Evolutionary conservation across 2,888 invertebrate genomes (phyloP).

Genomic region (Cremastinae sp.): DNA sequence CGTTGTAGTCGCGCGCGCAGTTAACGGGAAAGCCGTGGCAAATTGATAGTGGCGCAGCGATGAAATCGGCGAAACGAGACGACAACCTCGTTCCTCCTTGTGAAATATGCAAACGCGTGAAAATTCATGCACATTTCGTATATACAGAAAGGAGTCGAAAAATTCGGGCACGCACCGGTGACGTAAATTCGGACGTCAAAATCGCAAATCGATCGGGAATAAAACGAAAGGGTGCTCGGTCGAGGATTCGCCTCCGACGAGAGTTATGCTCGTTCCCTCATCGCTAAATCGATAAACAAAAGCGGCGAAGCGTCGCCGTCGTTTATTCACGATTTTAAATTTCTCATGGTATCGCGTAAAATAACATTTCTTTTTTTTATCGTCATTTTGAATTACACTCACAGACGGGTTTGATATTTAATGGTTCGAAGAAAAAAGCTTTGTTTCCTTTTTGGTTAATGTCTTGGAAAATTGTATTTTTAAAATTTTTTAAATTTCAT

Average conservation of each 20-base stretch:
- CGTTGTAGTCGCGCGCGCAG: conserved; percentile 1
- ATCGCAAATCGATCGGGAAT: background rate
- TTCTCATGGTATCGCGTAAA: no score
- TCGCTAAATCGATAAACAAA: background rate
- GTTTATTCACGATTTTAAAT: conserved; percentile 24
- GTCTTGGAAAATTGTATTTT: no score
- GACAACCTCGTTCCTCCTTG: conserved; percentile 17
- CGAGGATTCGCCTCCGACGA: background rate
- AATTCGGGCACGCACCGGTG: background rate
- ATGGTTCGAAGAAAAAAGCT: no score
- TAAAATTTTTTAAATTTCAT: no score
- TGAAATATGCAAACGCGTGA: background rate
- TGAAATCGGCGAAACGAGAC: conserved; percentile 27
- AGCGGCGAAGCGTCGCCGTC: conserved; percentile 6
- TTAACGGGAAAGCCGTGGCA: conserved; percentile 30
- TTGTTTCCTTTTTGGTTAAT: no score
- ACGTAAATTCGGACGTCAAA: no score
- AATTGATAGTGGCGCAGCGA: conserved; percentile 44
- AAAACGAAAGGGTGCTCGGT: background rate
- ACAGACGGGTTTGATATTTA: no score
- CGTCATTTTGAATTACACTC: no score
- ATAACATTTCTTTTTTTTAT: no score
- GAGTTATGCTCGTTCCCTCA: background rate
- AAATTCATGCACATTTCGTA: background rate
- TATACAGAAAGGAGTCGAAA: background rate